phyloP scores from a whole-genome alignment of 2,888 invertebrate genomes.

The Euclidia mi region DNA sequence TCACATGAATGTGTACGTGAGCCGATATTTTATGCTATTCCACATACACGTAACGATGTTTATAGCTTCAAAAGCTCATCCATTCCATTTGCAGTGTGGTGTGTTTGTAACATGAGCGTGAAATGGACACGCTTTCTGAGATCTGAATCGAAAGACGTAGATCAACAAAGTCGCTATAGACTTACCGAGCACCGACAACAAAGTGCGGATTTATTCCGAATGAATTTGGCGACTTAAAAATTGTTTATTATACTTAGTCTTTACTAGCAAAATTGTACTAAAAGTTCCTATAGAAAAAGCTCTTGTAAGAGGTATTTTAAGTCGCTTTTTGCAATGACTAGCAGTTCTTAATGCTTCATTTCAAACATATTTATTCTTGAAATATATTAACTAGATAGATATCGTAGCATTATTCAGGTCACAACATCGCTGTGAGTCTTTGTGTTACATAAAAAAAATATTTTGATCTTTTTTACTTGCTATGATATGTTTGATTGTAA shows the following conservation, averaged over 20 bases:
- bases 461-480: too few relatives aligned
- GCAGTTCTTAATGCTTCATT: too few relatives aligned
- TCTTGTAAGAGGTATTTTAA: too few relatives aligned
- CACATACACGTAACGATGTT: slow-evolving; percentile 21
- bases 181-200: slow-evolving; percentile 13
- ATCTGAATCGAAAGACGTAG: slow-evolving; percentile 18
- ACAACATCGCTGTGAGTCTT: too few relatives aligned
- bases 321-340: too few relatives aligned
- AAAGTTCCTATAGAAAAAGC: too few relatives aligned
- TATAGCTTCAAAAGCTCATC: slow-evolving; percentile 27
- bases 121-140: slow-evolving; percentile 28
- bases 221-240: slow-evolving; percentile 11
- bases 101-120: slow-evolving; percentile 22
- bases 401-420: too few relatives aligned
- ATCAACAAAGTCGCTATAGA: slow-evolving; percentile 30
- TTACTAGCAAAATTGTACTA: too few relatives aligned
- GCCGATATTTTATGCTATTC: slow-evolving; percentile 11
- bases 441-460: not conserved
- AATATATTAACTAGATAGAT: too few relatives aligned
- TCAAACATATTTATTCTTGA: too few relatives aligned
- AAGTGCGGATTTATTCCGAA: slow-evolving; percentile 29
- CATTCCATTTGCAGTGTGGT: slow-evolving; percentile 19
- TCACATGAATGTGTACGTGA: slow-evolving; percentile 10
- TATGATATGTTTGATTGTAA: too few relatives aligned
- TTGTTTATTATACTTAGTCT: not conserved